Percentiles rank a stretch among this genome's conserved stretches.
Evolutionary conservation across 2,888 invertebrate species (phyloP).

Genomic region (Periphyllus acericola): DNA sequence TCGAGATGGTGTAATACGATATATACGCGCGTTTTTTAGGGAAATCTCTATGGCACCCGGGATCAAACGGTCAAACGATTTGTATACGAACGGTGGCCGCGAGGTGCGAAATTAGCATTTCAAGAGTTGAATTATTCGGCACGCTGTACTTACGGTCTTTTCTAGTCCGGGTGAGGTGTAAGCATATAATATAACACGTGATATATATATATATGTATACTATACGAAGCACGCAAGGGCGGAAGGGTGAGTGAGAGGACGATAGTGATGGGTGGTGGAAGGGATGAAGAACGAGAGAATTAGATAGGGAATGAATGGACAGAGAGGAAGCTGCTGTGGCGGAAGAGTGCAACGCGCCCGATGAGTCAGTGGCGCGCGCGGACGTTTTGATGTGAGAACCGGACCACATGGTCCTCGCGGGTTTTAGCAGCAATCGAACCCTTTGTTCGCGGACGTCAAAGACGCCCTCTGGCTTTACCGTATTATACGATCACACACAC

Average conservation of each 20-base stretch:
- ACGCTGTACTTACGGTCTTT: no score
- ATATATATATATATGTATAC: background rate
- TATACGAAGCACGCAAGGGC: background rate
- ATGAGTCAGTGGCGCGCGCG: conserved; percentile 55
- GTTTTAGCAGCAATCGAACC: conserved; percentile 61
- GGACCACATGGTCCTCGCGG: conserved; percentile 59
- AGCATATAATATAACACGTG: background rate
- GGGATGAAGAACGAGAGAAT: background rate
- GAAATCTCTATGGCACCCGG: background rate
- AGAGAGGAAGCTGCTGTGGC: background rate
- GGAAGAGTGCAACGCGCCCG: conserved; percentile 9
- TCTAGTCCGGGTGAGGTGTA: background rate
- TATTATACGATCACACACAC: conserved; percentile 39
- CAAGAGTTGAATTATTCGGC: background rate
- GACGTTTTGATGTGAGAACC: conserved; percentile 61
- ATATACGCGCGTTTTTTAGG: no score
- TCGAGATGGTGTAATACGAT: no score
- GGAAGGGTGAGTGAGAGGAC: no score
- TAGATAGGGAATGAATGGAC: background rate
- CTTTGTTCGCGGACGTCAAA: conserved; percentile 61
- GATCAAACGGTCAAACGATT: background rate
- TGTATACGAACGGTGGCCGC: background rate
- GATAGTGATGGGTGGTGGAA: background rate
- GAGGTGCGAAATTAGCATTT: background rate
- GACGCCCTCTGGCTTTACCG: conserved; percentile 62